Base-by-base conservation (phyloP, 2,888 invertebrate species). In the Drosophila neonasuta region DNA sequence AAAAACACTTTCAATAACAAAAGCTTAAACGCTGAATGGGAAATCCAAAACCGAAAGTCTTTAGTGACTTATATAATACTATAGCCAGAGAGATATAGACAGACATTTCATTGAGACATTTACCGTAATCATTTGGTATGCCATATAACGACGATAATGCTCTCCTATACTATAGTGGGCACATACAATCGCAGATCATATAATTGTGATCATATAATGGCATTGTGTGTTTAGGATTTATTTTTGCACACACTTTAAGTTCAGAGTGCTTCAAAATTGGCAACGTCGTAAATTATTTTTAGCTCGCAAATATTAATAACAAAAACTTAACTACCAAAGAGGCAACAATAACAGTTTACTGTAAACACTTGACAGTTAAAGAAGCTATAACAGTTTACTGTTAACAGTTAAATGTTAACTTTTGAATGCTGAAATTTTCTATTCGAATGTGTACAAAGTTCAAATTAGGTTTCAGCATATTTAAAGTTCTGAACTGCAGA, bases 1-100 rank as follows among this genome's bases (percentile, higher is more conserved):
- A 49, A 60, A 61, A 57, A 55, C 48, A 52, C 49, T 62, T 78
- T 83, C 65, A 80, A 80, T 80, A 86, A 83, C 81, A 86, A 86
- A 78, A 50, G 67, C 52, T 34, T 17, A 60, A 45, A 48, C 20
- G 30, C 15, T 68, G 36, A 77, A 77, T 73, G 55, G 68, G 60
- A 68, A 79, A 75, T 44, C 36, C 45, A 69, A 64, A 65, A 65
- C 41, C 52, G 77, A 77, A 74, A 74, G 74, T 73, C 62, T 55
- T 29, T 54, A 34, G 29, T 48, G 29, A 34, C 61, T 80, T 80
- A 86, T 71, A 68, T 63, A 80, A 80, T 48, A 44, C 6, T 39
- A 44, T 44, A 44, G 20, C 20, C 6, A 36, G 5, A 36, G 36
- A 36, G 36, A 2, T 11, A 32, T 10, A 10, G 32, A 20, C 54